phyloP scores from a whole-genome alignment of 1,140 invertebrate species.

The Bactericera cockerelli region DNA sequence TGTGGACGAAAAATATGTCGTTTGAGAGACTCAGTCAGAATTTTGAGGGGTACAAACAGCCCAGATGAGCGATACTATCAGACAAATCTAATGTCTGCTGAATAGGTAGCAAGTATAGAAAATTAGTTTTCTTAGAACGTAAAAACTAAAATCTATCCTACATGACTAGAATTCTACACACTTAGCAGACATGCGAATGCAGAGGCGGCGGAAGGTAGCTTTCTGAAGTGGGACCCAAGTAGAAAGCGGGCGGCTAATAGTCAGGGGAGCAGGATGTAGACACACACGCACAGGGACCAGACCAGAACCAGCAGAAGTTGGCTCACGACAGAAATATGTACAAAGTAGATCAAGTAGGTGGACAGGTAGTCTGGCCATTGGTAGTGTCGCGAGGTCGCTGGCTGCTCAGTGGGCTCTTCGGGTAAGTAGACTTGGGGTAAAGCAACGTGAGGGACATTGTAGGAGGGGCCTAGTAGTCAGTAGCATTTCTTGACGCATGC shows the following conservation, averaged over 20 bases:
- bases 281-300: slow-evolving; percentile 22
- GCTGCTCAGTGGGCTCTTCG: not conserved
- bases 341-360: slow-evolving; percentile 22
- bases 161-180: too few species aligned
- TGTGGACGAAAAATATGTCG: too few species aligned
- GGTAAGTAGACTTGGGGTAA: slow-evolving; percentile 17
- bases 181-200: too few species aligned
- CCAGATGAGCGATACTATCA: too few species aligned
- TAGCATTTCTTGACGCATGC: slow-evolving; percentile 72
- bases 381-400: slow-evolving; percentile 6
- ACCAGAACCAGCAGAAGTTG: slow-evolving; percentile 23
- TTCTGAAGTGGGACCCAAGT: slow-evolving; percentile 1
- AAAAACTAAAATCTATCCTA: too few species aligned
- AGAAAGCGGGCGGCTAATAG: slow-evolving; percentile 9
- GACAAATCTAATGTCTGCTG: too few species aligned
- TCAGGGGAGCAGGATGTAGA: slow-evolving; percentile 21
- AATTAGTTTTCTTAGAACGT: too few species aligned
- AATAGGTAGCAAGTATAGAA: too few species aligned
- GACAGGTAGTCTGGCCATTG: slow-evolving; percentile 11
- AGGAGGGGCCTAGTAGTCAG: slow-evolving; percentile 31
- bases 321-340: slow-evolving; percentile 24
- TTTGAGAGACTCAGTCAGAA: too few species aligned
- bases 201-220: not conserved
- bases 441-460: slow-evolving; percentile 14
- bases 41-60: too few species aligned